A percentile compares a stretch with the other conserved stretches of the same genome.
Conservation (phyloP, 1,140 invertebrate species). For the Orchesella cincta region DNA sequence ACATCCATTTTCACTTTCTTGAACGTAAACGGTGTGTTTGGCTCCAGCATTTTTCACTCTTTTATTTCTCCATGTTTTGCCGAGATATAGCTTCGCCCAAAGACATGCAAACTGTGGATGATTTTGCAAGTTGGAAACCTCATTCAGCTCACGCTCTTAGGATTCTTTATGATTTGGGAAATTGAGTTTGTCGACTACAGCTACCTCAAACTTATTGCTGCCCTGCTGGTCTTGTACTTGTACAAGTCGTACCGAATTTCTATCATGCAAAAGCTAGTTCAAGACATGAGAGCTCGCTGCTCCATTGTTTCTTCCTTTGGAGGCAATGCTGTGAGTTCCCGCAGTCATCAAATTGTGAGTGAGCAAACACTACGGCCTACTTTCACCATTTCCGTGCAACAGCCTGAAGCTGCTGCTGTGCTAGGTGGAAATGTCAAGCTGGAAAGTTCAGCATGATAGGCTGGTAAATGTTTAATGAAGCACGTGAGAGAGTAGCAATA, state of each 20-base stretch:
- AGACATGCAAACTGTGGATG: constrained; percentile 10
- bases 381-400: constrained; percentile 15
- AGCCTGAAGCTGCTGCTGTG: neutral
- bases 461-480: constrained; percentile 15
- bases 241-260: constrained; percentile 23
- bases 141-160: constrained; percentile 7
- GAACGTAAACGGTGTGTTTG: too few relatives aligned
- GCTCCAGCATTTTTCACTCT: too few relatives aligned
- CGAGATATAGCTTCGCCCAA: neutral
- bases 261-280: constrained; percentile 2
- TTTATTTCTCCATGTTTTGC: neutral
- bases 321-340: neutral
- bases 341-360: neutral
- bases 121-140: constrained; percentile 29
- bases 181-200: constrained; percentile 10
- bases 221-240: constrained; percentile 10
- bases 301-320: neutral
- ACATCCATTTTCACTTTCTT: too few relatives aligned
- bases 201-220: constrained; percentile 3
- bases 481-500: neutral
- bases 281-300: neutral
- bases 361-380: constrained; percentile 1
- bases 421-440: constrained; percentile 14
- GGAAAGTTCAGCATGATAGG: constrained; percentile 7
- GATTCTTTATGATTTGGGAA: constrained; percentile 24